Base-by-base conservation (phyloP, 1,140 invertebrate species). In the Marisa cornuarietis region DNA sequence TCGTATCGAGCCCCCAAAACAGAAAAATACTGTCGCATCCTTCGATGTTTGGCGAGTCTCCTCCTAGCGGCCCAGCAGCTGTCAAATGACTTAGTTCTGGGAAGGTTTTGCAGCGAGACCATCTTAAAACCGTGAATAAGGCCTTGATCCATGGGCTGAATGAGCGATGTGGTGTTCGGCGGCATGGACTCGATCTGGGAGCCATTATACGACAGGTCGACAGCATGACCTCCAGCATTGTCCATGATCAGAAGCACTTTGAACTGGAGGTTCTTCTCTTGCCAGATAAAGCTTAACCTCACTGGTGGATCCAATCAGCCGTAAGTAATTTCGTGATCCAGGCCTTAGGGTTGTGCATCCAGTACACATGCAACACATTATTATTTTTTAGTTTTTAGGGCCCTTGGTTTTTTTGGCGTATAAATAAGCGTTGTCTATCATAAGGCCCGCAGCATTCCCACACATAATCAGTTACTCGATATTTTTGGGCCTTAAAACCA, bases 231-330 rank as follows among this genome's bases (percentile, higher is more conserved):
- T 9, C 65, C 65, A 68, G 65, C 65, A 8, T 68, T 68, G 20
- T 68, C 65, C 65, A 68, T 68, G 65, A 68, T 68, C 8, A 68
- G 65, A n/a, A 68, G 31, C 8, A 68, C 65, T 68, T 31, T n/a
- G 31, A 68, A 68, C 20, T 8, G n/a, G 8, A 68, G 8, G n/a
- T 20, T 20, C 31, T 68, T 68, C 31, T 68, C 31, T n/a, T n/a
- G n/a, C n/a, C 10, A 68, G n/a, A 31, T 68, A 68, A 7, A 24
- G 8, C 31, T 68, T 31, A 8, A 68, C 65, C 20, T 68, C 65
- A 20, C 65, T 68, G 65, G 31, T 24, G 65, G 31, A 68, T 10
- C 65, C 20, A 68, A 20, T 68, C 31, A 20, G 65, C 8, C 7
- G 65, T 31, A 8, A 68, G 65, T 10, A 68, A 9, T 20, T 68